Evolutionary conservation across 1,140 invertebrate species (phyloP).

Genomic region (Euwallacea similis): DNA sequence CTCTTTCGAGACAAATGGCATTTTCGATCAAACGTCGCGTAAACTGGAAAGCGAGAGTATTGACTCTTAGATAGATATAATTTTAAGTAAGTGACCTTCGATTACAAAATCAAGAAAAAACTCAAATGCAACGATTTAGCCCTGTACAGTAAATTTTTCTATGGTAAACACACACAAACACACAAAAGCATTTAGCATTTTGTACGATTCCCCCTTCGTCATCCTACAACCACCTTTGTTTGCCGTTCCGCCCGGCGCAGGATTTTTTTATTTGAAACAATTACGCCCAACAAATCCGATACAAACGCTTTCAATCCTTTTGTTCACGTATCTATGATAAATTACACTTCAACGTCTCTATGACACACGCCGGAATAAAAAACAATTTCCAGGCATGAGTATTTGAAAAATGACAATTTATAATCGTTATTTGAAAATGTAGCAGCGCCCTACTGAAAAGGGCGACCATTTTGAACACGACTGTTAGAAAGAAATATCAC

Average conservation of each 20-base stretch:
- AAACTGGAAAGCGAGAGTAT: constrained; percentile 26
- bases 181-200: constrained; percentile 7
- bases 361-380: neutral
- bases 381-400: neutral
- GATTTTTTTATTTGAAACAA: no score
- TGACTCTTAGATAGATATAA: constrained; percentile 5
- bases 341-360: neutral
- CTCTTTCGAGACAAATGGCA: no score
- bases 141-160: constrained; percentile 34
- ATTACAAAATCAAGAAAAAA: constrained; percentile 43
- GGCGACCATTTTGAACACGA: no score
- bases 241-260: constrained; percentile 1
- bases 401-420: no score
- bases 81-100: constrained; percentile 55
- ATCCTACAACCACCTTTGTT: constrained; percentile 1
- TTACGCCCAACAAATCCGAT: neutral
- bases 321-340: neutral
- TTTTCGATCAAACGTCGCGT: no score
- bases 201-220: constrained; percentile 4
- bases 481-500: no score
- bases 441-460: no score
- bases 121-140: constrained; percentile 51
- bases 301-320: neutral
- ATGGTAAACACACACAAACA: constrained; percentile 10
- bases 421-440: no score